A percentile compares a stretch with the other conserved stretches of the same genome.
Evolutionary conservation across 2,888 invertebrate species (phyloP).

Genomic region (Lucinisca nassula): DNA sequence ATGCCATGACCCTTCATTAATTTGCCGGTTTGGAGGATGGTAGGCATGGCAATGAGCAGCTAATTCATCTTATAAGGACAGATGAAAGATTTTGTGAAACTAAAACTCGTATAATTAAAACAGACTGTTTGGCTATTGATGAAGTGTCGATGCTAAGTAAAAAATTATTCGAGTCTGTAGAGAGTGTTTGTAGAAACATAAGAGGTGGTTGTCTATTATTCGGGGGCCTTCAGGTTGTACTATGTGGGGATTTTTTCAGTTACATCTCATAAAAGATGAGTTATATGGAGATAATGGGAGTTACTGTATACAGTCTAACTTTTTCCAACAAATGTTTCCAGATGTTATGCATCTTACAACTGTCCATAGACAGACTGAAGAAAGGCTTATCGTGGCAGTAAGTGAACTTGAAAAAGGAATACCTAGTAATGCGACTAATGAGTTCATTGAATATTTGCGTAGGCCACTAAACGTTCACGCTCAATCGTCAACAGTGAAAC

Average conservation of each 20-base stretch:
- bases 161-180: slow-evolving; percentile 12
- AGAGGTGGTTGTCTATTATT: slow-evolving; percentile 18
- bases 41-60: slow-evolving; percentile 17
- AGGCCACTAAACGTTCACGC: background rate
- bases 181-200: slow-evolving; percentile 20
- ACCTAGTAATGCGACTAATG: background rate
- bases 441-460: background rate
- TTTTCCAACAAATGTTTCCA: background rate
- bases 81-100: slow-evolving; percentile 32
- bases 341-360: background rate
- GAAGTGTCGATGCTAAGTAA: slow-evolving; percentile 55
- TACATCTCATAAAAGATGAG: slow-evolving; percentile 36
- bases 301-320: background rate
- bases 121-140: slow-evolving; percentile 40
- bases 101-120: background rate
- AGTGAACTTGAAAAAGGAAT: background rate
- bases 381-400: background rate
- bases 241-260: slow-evolving; percentile 45
- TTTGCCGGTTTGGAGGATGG: slow-evolving; percentile 47
- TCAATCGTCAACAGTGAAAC: background rate
- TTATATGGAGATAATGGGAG: slow-evolving; percentile 46
- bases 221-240: slow-evolving; percentile 35
- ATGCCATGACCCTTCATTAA: slow-evolving; percentile 3
- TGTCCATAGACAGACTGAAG: background rate
- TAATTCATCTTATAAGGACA: slow-evolving; percentile 23